Evolutionary conservation across 1,140 invertebrate genomes (phyloP), one percentile per base, ranked within the genome.

Genomic region (Drosophila kepulauana): DNA sequence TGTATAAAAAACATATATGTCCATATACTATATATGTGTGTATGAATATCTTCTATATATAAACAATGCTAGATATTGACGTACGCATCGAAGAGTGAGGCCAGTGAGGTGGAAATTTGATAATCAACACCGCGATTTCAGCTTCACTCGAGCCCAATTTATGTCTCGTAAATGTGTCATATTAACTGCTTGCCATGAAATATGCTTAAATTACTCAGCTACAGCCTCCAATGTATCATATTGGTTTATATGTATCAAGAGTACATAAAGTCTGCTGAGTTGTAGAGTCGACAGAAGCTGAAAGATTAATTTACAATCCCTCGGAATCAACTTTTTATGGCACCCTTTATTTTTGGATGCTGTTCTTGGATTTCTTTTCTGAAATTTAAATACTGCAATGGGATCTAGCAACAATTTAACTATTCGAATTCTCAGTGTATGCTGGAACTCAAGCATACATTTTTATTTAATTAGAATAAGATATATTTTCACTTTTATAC

Each of bases 21-120:
- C 16, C 25, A 59, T 64, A 75, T 16, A 54, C 49, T 72, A 20
- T 46, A 82, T 52, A 41, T 70, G 33, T 48, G 33, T 48, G 7
- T 20, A 25, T 30, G 48, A 3, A 25, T 25, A 25, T 25, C 3
- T 0, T 46, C 15, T 61, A 41, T 33, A 62, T 30, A 59, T 11
- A n/a, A 66, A 57, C 59, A 64, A 54, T 71, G 54, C 38, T 61
- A 58, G 20, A 25, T 77, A 67, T 48, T 80, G 79, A 76, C 78
- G 73, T 73, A 56, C 30, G 20, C 68, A 46, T 49, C 0, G 20
- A 25, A 25, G 15, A 48, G 35, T 5, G 66, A 57, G 51, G 46
- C 61, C 49, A 79, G 6, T 67, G 52, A 20, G 33, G 56, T 45
- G 61, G 41, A 75, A 75, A 63, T 68, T 75, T 66, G 61, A 76